Base-by-base conservation (phyloP, 2,888 invertebrate genomes). In the Gryllus longicercus region DNA sequence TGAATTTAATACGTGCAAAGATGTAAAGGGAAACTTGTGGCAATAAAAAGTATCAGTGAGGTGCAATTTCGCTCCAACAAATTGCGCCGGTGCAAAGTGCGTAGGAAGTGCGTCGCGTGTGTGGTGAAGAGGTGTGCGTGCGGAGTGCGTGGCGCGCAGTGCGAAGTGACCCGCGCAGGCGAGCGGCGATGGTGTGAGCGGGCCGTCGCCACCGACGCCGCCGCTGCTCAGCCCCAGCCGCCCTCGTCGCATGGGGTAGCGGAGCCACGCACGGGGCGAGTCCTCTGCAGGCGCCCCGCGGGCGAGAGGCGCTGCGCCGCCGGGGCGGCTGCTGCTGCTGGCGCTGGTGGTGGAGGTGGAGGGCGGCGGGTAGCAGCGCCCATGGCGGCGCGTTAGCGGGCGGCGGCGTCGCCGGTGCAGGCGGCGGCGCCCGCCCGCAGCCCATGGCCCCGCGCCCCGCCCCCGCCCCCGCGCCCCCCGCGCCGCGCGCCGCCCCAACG, bases 261-360 rank as follows among this genome's bases (percentile, higher is more conserved):
- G 74, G 2, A 84, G 81, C 11, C 84, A 77, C 0, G 50, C 49
- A 14, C 76, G 76, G 10, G 76, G 8, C 18, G 76, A 12, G n/a
- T 21, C 76, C 23, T 4, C 3, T 21, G 84, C 77, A 76, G 86
- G 85, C 2, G 82, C 76, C 86, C 86, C 86, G 18, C 85, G 77
- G 16, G 81, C 79, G 1, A 81, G 78, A 5, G 84, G 84, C 11
- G 51, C 78, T 49, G 78, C 63, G 18, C 79, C 78, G 3, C 51
- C 75, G 25, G 76, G 74, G 38, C 74, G 74, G 38, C 74, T 50
- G 51, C 80, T 82, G 11, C 78, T 80, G 49, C 83, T 85, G 85
- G 85, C 83, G 85, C 84, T 85, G 86, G 85, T 85, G 86, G 85
- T 86, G 86, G 86, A 84, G 85, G 83, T 82, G 85, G 85, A 83